phyloP scores from a whole-genome alignment of 2,113 vertebrate species.

The Orthonyx spaldingii region DNA sequence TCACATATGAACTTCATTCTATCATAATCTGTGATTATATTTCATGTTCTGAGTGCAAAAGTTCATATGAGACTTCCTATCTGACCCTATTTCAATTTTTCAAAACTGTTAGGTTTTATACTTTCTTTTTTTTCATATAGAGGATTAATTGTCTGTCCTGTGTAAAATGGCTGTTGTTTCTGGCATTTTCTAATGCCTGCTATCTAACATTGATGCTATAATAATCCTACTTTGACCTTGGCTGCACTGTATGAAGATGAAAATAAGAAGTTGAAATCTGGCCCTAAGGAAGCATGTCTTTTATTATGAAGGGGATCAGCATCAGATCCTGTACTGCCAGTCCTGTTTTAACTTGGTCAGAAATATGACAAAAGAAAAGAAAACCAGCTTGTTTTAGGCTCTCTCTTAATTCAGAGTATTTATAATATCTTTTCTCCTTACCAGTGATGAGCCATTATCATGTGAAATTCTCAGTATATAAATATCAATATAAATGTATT shows the following conservation, averaged over 20 bases:
- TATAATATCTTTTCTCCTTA: not conserved
- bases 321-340: not conserved
- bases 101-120: not conserved
- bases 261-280: not conserved
- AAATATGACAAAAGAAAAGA: not conserved
- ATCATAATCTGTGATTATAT: not conserved
- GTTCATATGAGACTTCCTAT: not conserved
- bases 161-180: not conserved
- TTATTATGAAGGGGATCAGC: not conserved
- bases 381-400: not conserved
- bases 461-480: not conserved
- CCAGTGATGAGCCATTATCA: not conserved
- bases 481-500: not conserved
- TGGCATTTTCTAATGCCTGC: not conserved
- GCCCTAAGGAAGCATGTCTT: not conserved
- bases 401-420: not conserved
- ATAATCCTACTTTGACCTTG: not conserved
- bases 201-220: not conserved
- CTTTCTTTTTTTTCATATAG: not conserved
- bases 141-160: not conserved
- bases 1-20: not conserved
- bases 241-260: not conserved
- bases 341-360: not conserved
- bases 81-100: not conserved
- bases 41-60: not conserved